A percentile compares a stretch with the other conserved stretches of the same genome.
These are phyloP conservation scores for Myocastor coypus DNA, from an alignment of 2,113 vertebrate genomes.

Conservation along the genomic window DNA sequence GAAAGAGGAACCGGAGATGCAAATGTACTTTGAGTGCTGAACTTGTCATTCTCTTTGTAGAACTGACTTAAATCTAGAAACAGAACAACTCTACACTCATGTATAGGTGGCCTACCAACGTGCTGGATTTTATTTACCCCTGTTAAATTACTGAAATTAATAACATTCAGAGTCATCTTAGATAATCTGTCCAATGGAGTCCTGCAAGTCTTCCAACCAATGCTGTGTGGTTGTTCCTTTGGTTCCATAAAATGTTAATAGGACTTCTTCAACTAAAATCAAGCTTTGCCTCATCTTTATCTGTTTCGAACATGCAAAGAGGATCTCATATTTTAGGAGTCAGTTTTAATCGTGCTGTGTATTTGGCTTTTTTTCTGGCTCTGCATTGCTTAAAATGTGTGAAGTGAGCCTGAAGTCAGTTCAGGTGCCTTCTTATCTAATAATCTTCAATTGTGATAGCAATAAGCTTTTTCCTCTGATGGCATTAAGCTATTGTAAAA, in stretches of 20 bases:
- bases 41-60: not conserved
- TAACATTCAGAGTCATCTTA: not conserved
- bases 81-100: not conserved
- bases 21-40: not conserved
- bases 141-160: not conserved
- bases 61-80: not conserved
- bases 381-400: conserved; percentile 34
- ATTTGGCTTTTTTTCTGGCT: not conserved
- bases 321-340: not conserved
- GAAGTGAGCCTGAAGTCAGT: not conserved
- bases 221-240: not conserved
- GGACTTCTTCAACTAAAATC: not conserved
- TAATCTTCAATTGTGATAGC: not conserved
- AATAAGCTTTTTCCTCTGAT: conserved; percentile 31
- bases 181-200: not conserved
- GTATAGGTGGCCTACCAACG: not conserved
- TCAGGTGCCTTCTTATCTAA: not conserved
- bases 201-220: not conserved
- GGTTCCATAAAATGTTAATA: not conserved
- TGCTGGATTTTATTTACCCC: not conserved
- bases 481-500: conserved; percentile 60
- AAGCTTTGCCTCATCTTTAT: not conserved
- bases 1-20: not conserved
- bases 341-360: not conserved
- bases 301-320: not conserved